phyloP scores from a whole-genome alignment of 2,888 invertebrate species.

The Penaeus monodon region DNA sequence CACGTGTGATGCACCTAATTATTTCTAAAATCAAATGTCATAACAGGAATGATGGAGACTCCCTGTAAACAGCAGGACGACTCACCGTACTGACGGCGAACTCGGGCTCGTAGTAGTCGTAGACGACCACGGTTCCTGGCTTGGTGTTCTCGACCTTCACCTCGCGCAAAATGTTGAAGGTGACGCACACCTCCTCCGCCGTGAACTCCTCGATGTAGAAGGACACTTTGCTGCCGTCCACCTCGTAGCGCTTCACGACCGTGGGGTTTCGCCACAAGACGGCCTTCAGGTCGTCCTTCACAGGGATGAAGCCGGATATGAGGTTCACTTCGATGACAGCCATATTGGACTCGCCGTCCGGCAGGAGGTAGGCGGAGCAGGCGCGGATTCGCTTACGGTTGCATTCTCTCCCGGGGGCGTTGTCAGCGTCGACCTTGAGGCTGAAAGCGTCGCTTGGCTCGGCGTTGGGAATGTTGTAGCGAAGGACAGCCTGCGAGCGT shows the following conservation, averaged over 20 bases:
- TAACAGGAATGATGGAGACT: not conserved
- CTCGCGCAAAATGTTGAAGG: constrained; percentile 67
- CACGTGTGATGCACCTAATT: too few species aligned
- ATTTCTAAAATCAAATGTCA: too few species aligned
- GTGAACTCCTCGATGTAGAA: constrained; percentile 60
- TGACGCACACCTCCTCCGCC: constrained; percentile 67
- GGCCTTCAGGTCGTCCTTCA: constrained; percentile 67
- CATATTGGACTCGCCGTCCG: constrained; percentile 74
- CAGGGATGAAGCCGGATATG: constrained; percentile 69
- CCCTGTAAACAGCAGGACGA: not conserved
- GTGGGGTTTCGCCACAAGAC: constrained; percentile 31
- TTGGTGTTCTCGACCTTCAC: constrained; percentile 68
- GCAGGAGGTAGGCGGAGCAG: constrained; percentile 65
- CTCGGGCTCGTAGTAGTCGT: constrained; percentile 68
- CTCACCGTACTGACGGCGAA: constrained; percentile 55
- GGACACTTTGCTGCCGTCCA: constrained; percentile 56
- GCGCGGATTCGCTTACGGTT: constrained; percentile 65
- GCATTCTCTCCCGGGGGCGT: constrained; percentile 14
- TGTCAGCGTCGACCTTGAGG: constrained; percentile 66
- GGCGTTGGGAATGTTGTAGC: constrained; percentile 72
- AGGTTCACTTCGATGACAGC: constrained; percentile 71
- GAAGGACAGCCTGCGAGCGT: constrained; percentile 72
- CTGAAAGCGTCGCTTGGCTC: constrained; percentile 72
- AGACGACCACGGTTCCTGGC: constrained; percentile 67
- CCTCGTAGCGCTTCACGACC: constrained; percentile 57